Percentiles rank a stretch among this genome's conserved stretches.
Evolutionary conservation across 2,888 invertebrate genomes (phyloP).

Genomic region (Caenorhabditis sp.): DNA sequence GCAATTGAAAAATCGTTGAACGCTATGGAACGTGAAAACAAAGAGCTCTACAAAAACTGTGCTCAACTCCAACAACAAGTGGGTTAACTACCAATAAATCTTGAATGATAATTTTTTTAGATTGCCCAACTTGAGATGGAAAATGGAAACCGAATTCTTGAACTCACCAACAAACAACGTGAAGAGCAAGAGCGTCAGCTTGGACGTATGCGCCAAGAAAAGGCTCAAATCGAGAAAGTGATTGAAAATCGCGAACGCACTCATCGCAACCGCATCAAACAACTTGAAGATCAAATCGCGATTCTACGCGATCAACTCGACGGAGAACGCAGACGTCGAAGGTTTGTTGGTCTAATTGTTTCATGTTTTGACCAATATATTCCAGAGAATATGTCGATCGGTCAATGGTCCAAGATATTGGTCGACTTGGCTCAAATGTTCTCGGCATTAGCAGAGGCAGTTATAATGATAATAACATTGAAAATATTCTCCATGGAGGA

Average conservation of each 20-base stretch:
- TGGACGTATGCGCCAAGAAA: slow-evolving; percentile 65
- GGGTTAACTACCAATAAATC: slow-evolving; percentile 3
- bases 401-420: slow-evolving; percentile 63
- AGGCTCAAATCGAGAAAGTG: slow-evolving; percentile 68
- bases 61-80: slow-evolving; percentile 69
- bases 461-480: slow-evolving; percentile 59
- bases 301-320: slow-evolving; percentile 68
- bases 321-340: slow-evolving; percentile 59
- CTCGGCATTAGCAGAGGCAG: slow-evolving; percentile 52
- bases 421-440: slow-evolving; percentile 59
- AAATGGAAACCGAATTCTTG: slow-evolving; percentile 68
- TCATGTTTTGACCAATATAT: neutral
- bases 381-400: slow-evolving; percentile 62
- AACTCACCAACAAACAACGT: slow-evolving; percentile 68
- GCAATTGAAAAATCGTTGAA: slow-evolving; percentile 70
- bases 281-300: slow-evolving; percentile 66
- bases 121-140: slow-evolving; percentile 70
- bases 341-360: slow-evolving; percentile 5
- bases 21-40: slow-evolving; percentile 70
- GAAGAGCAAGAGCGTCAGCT: slow-evolving; percentile 69
- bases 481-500: slow-evolving; percentile 42
- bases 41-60: slow-evolving; percentile 70
- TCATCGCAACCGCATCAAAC: slow-evolving; percentile 65
- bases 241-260: slow-evolving; percentile 69
- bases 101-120: slow-evolving; percentile 3